These are phyloP conservation scores for Sebastolobus altivelis DNA, from an alignment of 2,797 vertebrate species.

Conservation along the genomic window DNA sequence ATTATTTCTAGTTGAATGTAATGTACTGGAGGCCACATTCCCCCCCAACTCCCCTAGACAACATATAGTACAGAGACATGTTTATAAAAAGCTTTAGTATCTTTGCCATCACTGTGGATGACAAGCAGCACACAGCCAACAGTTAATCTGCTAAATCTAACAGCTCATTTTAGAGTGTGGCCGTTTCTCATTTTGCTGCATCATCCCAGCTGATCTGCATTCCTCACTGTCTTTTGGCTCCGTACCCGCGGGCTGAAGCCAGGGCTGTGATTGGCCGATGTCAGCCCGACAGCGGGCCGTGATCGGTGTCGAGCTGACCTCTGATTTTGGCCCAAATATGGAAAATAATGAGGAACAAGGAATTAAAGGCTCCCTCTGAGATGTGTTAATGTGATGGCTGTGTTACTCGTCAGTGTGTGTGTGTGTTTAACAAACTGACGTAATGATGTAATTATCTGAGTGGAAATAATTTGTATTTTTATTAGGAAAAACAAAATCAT, in stretches of 20 bases:
- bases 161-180: neutral
- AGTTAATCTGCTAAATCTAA: neutral
- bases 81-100: neutral
- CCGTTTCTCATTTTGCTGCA: conserved; percentile 1
- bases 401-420: neutral
- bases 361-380: conserved; percentile 1
- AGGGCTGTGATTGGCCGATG: neutral
- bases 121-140: neutral
- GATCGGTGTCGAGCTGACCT: neutral
- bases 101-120: neutral
- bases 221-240: conserved; percentile 2
- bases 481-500: neutral
- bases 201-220: conserved; percentile 35
- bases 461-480: neutral
- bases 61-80: neutral
- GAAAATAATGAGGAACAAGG: conserved; percentile 33
- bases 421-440: too few species aligned
- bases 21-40: too few species aligned
- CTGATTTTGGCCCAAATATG: conserved; percentile 28
- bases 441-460: too few species aligned
- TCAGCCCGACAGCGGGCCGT: neutral
- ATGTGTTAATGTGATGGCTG: conserved; percentile 17
- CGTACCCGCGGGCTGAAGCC: neutral
- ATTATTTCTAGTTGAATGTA: too few species aligned
- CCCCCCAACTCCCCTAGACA: too few species aligned